These are phyloP conservation scores for Archegozetes longisetosus DNA, from an alignment of 1,140 invertebrate species.

Conservation along the genomic window DNA sequence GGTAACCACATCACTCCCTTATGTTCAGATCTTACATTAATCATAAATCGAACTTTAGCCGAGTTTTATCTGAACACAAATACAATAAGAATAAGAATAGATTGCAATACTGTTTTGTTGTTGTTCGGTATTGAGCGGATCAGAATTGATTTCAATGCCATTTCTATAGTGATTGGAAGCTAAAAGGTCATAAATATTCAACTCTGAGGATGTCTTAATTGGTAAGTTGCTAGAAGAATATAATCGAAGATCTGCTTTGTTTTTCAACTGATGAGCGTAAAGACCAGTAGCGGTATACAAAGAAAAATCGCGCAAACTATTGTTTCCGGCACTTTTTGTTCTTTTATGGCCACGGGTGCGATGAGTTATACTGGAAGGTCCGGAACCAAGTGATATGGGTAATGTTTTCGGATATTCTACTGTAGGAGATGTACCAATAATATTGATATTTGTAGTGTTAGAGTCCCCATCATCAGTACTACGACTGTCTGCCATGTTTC, in stretches of 20 bases:
- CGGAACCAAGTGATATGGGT: background rate
- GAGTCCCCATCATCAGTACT: background rate
- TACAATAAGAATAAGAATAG: no score
- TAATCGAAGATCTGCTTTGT: constrained; percentile 7
- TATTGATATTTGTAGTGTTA: background rate
- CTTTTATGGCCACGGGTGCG: constrained; percentile 15
- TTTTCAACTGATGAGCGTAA: constrained; percentile 18
- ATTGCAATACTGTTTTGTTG: background rate
- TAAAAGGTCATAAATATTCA: background rate
- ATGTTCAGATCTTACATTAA: no score
- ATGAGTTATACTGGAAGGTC: background rate
- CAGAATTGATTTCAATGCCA: constrained; percentile 9
- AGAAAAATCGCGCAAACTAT: constrained; percentile 19
- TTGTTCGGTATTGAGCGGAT: background rate
- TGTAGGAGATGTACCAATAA: background rate
- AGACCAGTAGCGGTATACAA: constrained; percentile 21
- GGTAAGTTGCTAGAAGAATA: constrained; percentile 40
- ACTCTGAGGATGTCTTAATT: constrained; percentile 50
- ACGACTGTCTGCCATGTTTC: no score
- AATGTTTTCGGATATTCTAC: background rate
- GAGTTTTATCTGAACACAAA: no score
- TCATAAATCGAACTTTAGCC: no score
- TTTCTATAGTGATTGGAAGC: background rate
- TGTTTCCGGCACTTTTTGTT: constrained; percentile 21
- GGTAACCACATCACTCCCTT: no score